phyloP scores from a whole-genome alignment of 2,113 vertebrate genomes.

The Orycteropus afer region DNA sequence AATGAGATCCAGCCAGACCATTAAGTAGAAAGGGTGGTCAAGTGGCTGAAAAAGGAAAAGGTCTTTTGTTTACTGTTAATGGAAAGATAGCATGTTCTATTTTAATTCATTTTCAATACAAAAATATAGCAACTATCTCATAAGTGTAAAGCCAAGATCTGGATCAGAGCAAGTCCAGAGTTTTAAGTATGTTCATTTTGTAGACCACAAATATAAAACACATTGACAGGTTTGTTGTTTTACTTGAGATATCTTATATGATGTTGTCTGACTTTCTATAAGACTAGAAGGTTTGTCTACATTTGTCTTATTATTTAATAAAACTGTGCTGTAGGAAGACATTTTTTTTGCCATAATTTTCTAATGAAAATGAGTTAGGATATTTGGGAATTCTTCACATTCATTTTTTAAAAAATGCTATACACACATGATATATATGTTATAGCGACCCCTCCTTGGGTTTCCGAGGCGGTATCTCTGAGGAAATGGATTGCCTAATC shows the following conservation, averaged over 20 bases:
- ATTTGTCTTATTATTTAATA: slow-evolving; percentile 39
- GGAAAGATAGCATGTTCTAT: not conserved
- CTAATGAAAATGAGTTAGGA: not conserved
- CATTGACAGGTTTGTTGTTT: not conserved
- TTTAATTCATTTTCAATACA: not conserved
- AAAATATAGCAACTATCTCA: not conserved
- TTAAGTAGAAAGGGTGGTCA: not conserved
- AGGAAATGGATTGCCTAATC: no score
- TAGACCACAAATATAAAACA: slow-evolving; percentile 23
- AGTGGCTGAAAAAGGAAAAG: not conserved
- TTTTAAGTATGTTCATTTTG: not conserved
- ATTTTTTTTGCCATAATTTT: slow-evolving; percentile 16
- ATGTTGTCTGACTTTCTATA: not conserved
- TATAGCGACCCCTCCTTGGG: no score
- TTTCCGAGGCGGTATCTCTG: no score
- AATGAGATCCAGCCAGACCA: not conserved
- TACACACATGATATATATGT: not conserved
- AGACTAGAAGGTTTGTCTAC: not conserved
- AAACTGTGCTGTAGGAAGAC: not conserved
- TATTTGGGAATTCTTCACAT: not conserved
- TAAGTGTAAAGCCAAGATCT: not conserved
- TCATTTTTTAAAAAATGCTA: not conserved
- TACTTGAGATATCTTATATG: not conserved
- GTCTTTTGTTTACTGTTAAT: not conserved
- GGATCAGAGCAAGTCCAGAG: not conserved